Evolutionary conservation across 2,797 vertebrate genomes (phyloP), one percentile per base, ranked within the genome.

Genomic region (Sebastes iracundus): DNA sequence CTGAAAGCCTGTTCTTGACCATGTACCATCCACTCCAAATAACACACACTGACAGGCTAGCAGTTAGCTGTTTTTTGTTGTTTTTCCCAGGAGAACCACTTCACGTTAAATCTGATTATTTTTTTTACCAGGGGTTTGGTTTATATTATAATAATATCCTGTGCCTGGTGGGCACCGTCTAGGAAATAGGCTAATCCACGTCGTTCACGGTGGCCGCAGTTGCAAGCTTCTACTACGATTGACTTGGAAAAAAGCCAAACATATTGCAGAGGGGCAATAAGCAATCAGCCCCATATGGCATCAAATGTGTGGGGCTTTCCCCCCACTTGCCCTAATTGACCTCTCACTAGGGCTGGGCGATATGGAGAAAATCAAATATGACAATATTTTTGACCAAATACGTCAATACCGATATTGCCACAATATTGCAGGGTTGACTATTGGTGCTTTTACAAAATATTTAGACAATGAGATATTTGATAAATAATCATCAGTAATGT

Each of bases 401-500:
- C 14, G 0, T 42, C 38, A 7, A 42, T 16, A 42, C 0, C 38
- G 0, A 42, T 42, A 42, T 42, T 16, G 38, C 38, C 38, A 46
- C 42, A 46, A 7, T 46, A 46, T 46, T 46, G 42, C 3, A 46
- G 42, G 42, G 6, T 2, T 46, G 42, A 46, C 42, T 2, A 46
- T 46, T 0, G 16, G 42, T 46, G 42, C 42, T 46, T 46, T 46
- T 46, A 46, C 16, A 46, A 46, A 46, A 46, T 46, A 46, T 46
- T 42, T 42, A 42, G 38, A 42, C 14, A 42, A 42, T 42, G 38
- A 42, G 38, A 42, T 42, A 6, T 42, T 14, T 42, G 38, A 16
- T 35, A 35, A 35, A 35, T 35, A 35, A 35, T 42, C 13, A 42
- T 42, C 38, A 42, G 38, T 42, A 16, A 42, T 42, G 38, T 42